Evolutionary conservation across 2,888 invertebrate species (phyloP).

Genomic region (Piscicola geometra): DNA sequence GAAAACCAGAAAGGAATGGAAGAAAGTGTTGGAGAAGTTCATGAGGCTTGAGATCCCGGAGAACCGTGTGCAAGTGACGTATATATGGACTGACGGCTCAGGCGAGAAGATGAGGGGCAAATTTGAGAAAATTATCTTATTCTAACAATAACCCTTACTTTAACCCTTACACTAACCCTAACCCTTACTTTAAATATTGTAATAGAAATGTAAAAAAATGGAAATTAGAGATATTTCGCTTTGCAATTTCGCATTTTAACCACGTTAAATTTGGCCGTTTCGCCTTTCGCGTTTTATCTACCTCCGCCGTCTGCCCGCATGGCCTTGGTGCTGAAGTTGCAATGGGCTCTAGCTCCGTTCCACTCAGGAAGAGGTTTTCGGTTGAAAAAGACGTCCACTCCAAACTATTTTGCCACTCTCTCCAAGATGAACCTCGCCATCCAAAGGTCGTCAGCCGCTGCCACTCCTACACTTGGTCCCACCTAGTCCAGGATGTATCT

Average conservation of each 20-base stretch:
- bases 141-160: too few relatives aligned
- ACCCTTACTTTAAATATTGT: too few relatives aligned
- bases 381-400: slow-evolving; percentile 58
- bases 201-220: too few relatives aligned
- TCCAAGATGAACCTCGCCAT: slow-evolving; percentile 58
- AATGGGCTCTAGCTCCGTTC: slow-evolving; percentile 77
- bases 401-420: slow-evolving; percentile 60
- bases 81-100: slow-evolving; percentile 55
- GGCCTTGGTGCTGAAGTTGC: slow-evolving; percentile 85
- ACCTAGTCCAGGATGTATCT: too few relatives aligned
- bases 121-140: too few relatives aligned
- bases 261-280: too few relatives aligned
- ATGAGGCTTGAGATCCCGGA: background rate
- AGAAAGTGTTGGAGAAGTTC: background rate
- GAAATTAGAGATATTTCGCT: too few relatives aligned
- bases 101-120: slow-evolving; percentile 51
- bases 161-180: too few relatives aligned
- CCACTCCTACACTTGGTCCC: slow-evolving; percentile 82
- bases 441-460: slow-evolving; percentile 60
- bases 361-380: slow-evolving; percentile 59
- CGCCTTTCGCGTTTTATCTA: too few relatives aligned
- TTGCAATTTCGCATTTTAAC: too few relatives aligned
- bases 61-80: slow-evolving; percentile 45
- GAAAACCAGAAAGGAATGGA: too few relatives aligned
- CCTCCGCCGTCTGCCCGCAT: slow-evolving; percentile 70